Evolutionary conservation across 1,140 invertebrate species (phyloP), one percentile per base, ranked within the genome.

Genomic region (Vanessa tameamea): DNA sequence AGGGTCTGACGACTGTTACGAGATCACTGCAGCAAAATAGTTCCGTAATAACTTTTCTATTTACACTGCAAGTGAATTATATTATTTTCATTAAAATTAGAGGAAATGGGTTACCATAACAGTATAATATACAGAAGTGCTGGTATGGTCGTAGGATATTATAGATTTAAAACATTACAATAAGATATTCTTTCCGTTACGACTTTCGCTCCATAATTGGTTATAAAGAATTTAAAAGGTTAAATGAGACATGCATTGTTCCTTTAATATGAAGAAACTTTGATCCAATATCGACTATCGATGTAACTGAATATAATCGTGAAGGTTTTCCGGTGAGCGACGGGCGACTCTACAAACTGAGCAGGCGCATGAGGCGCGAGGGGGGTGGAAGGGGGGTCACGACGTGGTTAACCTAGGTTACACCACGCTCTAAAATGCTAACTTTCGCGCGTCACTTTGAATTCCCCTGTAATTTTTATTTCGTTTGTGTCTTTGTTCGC

Each of bases 321-420:
- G 87, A 90, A 91, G 88, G 88, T 85, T 88, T 87, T 86, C 87
- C 82, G 83, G 82, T 80, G 80, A 84, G 83, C 78, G 86, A 82
- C 75, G 77, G 79, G 79, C 72, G 64, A 66, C 75, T 69, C 77
- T 59, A 63, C 55, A 68, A 77, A 75, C 75, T 76, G 80, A 80
- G 78, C 80, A 51, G 64, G 74, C 75, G 78, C 74, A 74, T 53
- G 75, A 72, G 66, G 71, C 57, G 53, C 57, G 53, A 71, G 78
- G 50, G 73, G 74, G 47, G 69, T 66, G 73, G 74, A 73, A 73
- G 76, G 75, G 82, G 77, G 79, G 84, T 90, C 90, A 92, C 90
- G 90, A 91, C 79, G 88, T 84, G 88, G 87, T 88, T 89, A 82
- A 86, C 86, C 87, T 87, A 87, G 73, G 68, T 73, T 73, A 74